Percentiles rank a stretch among this genome's conserved stretches.
phyloP scores from a whole-genome alignment of 1,140 invertebrate genomes.

The Zaprionus ghesquierei region DNA sequence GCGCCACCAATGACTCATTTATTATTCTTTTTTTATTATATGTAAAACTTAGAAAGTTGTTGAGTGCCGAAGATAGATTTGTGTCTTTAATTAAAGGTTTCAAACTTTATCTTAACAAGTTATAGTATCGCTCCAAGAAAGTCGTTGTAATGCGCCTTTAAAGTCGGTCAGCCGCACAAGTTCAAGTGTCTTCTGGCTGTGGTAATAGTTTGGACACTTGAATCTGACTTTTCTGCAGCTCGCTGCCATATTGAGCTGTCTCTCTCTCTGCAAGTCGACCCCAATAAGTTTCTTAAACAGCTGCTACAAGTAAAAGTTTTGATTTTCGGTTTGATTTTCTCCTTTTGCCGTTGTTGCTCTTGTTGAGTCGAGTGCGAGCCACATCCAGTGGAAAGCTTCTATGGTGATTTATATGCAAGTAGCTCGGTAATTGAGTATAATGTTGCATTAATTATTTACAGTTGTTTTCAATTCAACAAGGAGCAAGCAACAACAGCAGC shows the following conservation, averaged over 20 bases:
- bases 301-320: constrained; percentile 63
- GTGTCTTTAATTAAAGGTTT: neutral
- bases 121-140: neutral
- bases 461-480: constrained; percentile 65
- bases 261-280: neutral
- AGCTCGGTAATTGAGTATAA: constrained; percentile 74
- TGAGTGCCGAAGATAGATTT: neutral
- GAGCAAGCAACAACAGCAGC: constrained; percentile 17
- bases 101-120: neutral
- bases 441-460: constrained; percentile 81
- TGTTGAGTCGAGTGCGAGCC: constrained; percentile 19
- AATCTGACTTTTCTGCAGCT: constrained; percentile 23
- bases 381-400: constrained; percentile 21
- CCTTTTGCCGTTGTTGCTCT: constrained; percentile 8
- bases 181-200: constrained; percentile 19
- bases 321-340: constrained; percentile 38
- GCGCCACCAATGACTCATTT: neutral
- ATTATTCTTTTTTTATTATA: neutral
- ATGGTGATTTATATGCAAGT: constrained; percentile 67
- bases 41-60: neutral
- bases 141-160: constrained; percentile 45
- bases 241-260: neutral
- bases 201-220: constrained; percentile 16
- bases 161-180: constrained; percentile 22
- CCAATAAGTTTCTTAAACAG: constrained; percentile 48